Evolutionary conservation across 2,797 vertebrate genomes (phyloP), one percentile per base, ranked within the genome.

Genomic region (Parauchenoglanis punctatus): DNA sequence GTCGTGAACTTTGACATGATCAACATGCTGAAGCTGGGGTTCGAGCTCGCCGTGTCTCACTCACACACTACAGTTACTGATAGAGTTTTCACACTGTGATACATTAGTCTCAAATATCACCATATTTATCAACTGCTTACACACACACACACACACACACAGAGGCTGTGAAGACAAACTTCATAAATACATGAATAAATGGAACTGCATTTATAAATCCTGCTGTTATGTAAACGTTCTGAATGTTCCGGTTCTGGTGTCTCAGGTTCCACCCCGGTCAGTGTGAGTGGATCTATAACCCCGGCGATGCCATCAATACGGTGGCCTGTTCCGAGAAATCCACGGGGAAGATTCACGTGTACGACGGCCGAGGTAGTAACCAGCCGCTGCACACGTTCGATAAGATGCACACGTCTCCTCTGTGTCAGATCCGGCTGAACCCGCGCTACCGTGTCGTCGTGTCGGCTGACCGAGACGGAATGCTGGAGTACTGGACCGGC

Each of bases 1-100:
- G 98, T 99, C 0, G 97, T 99, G 91, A 99, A 99, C 94, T 99
- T 99, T 89, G 98, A 99, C 94, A 99, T 99, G 99, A 99, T 99
- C 95, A 99, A 99, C 91, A 99, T 99, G 98, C 95, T 99, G 88
- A 99, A 97, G 92, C 93, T 99, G 91, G 98, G 97, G 99, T 99
- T 94, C 95, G 96, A 95, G 44, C 23, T 49, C 72, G 18, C 40
- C 2, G 35, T 20, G 67, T 70, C 31, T 70, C 67, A 15, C 20
- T 56, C 46, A 49, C 46, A 2, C 5, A 49, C 8, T 8, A 49
- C 46, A 49, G 46, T 49, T 35, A 35, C 35, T 35, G 35, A 8
- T 49, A 2, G 8, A 5, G 46, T 56, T 17, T 17, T 17, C 54
- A 15, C 13, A 15, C 10, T 52, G 52, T 52, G 52, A 52, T 52